phyloP scores from a whole-genome alignment of 2,797 vertebrate genomes.

The Cyprinella venusta region DNA sequence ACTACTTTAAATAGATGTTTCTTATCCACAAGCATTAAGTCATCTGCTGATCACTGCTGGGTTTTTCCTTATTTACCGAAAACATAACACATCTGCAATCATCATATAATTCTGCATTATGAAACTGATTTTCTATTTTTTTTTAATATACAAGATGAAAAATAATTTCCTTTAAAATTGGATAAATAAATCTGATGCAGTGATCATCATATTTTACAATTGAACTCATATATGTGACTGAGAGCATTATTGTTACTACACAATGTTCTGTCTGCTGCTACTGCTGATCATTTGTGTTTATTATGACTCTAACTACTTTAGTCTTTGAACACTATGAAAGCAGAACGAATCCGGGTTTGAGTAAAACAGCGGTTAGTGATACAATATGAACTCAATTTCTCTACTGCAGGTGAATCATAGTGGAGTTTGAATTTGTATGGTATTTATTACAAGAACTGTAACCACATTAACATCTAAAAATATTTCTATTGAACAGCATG shows the following conservation, averaged over 20 bases:
- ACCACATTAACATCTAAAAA: neutral
- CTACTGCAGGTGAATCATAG: conserved; percentile 7
- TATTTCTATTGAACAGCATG: neutral
- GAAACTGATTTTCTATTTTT: neutral
- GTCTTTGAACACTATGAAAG: conserved; percentile 12
- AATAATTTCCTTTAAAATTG: neutral
- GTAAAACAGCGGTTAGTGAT: conserved; percentile 1
- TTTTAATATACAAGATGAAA: neutral
- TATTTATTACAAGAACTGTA: neutral
- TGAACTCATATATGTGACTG: neutral
- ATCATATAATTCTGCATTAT: neutral
- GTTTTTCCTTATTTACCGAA: neutral
- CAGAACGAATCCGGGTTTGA: neutral
- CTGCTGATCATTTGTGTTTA: neutral
- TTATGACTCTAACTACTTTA: neutral
- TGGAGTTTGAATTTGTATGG: neutral
- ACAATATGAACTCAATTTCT: neutral
- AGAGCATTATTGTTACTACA: too few species aligned
- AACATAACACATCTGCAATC: neutral
- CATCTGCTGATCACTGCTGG: neutral
- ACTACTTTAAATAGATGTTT: conserved; percentile 34
- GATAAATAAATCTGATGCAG: neutral
- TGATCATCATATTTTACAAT: conserved; percentile 1
- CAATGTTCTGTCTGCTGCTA: too few species aligned
- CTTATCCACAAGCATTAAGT: conserved; percentile 21